Percentiles rank a stretch among this genome's conserved stretches.
Evolutionary conservation across 2,113 vertebrate species (phyloP).

Genomic region (Sinosuthora webbiana): DNA sequence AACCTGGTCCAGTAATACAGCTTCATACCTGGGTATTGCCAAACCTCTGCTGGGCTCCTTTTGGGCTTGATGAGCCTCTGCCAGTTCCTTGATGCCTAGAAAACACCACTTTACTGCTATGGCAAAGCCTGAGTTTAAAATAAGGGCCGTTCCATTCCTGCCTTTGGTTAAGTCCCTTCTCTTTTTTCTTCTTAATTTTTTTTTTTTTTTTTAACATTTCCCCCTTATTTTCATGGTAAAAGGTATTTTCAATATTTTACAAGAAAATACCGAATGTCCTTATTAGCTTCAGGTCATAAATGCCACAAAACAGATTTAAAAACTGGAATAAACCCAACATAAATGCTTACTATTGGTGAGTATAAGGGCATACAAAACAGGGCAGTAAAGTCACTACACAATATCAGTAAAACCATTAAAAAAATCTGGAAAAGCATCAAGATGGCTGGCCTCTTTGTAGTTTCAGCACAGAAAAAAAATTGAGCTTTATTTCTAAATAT

Average conservation of each 20-base stretch:
- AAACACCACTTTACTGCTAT: neutral
- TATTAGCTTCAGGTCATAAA: conserved; percentile 78
- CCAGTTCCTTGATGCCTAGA: neutral
- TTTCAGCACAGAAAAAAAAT: conserved; percentile 71
- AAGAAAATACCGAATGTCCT: conserved; percentile 73
- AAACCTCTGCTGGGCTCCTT: neutral
- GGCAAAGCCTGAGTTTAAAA: conserved; percentile 16
- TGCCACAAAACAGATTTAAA: conserved; percentile 79
- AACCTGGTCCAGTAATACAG: neutral
- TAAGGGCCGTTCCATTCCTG: neutral
- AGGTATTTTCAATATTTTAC: conserved; percentile 74
- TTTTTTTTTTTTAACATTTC: conserved; percentile 49
- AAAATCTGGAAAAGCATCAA: conserved; percentile 79
- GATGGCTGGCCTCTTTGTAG: conserved; percentile 81
- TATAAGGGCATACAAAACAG: conserved; percentile 68
- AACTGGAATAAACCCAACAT: conserved; percentile 75
- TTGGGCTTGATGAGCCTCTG: neutral
- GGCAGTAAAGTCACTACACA: conserved; percentile 79
- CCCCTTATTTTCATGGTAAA: conserved; percentile 66
- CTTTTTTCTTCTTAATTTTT: neutral
- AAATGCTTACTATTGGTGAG: conserved; percentile 74
- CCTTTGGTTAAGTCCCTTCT: conserved; percentile 1
- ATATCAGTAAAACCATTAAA: conserved; percentile 83
- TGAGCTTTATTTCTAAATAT: conserved; percentile 79
- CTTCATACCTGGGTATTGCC: neutral